Evolutionary conservation across 2,113 vertebrate genomes (phyloP).

Genomic region (Salvator merianae): DNA sequence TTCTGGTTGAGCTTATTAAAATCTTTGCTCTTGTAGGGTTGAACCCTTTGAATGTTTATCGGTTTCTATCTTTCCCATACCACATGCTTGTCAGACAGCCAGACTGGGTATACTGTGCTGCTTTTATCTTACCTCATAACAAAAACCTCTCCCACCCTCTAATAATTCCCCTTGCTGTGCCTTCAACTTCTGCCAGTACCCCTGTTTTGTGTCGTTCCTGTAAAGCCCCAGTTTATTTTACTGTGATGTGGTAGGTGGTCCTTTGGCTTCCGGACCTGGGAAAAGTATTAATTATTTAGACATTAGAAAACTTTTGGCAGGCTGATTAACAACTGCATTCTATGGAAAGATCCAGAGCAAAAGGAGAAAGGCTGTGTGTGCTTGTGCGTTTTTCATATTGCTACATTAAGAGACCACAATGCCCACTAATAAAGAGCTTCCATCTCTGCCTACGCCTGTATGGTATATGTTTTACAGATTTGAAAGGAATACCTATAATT

Average conservation of each 20-base stretch:
- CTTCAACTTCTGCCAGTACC: constrained; percentile 1
- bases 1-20: constrained; percentile 46
- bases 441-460: constrained; percentile 22
- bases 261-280: constrained; percentile 18
- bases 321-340: constrained; percentile 49
- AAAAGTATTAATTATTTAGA: constrained; percentile 59
- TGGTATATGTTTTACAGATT: constrained; percentile 11
- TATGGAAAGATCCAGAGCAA: constrained; percentile 53
- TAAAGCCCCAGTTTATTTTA: constrained; percentile 49
- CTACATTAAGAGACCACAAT: constrained; percentile 37
- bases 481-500: neutral
- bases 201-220: constrained; percentile 37
- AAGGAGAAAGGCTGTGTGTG: constrained; percentile 29
- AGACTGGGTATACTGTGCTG: constrained; percentile 32
- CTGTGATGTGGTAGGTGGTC: constrained; percentile 63
- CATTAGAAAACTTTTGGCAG: constrained; percentile 33
- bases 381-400: constrained; percentile 38
- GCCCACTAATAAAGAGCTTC: constrained; percentile 48
- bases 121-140: constrained; percentile 49
- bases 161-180: constrained; percentile 44
- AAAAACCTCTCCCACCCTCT: constrained; percentile 44
- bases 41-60: constrained; percentile 65
- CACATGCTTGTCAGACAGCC: constrained; percentile 25
- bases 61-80: constrained; percentile 56
- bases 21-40: constrained; percentile 55